Base-by-base conservation (phyloP, 1,140 invertebrate genomes). In the Chironomus striatipennis region DNA sequence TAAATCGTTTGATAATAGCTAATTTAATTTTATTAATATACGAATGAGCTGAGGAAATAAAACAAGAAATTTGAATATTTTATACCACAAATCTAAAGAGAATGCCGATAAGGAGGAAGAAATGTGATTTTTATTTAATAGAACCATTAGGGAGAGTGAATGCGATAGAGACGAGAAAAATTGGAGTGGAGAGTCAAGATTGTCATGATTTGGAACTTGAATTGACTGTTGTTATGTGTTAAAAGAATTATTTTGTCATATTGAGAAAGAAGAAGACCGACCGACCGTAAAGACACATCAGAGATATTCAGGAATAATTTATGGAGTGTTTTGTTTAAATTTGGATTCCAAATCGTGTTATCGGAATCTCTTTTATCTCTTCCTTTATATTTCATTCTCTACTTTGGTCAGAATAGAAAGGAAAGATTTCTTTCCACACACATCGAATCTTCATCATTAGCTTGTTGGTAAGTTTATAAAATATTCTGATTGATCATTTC, bases 401-500 rank as follows among this genome's bases (percentile, higher is more conserved):
- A 5, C 5, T 15, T 57, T 57, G 12, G 47, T 57, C 47, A 5
- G 47, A 57, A 12, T n/a, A 34, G 24, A 57, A 47, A 47, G 43
- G 15, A 47, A 57, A 57, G 47, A 57, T 47, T 47, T 9, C 43
- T 57, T n/a, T 57, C 47, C 12, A n/a, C 47, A n/a, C 12, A 57
- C 12, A 57, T n/a, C 47, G n/a, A 57, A 57, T 57, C n/a, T 57
- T 57, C 47, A n/a, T 57, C 24, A 34, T 34, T 34, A 34, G 24
- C 24, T 34, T 34, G 24, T 18, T 70, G 17, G 17, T 70, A 21
- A 18, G 65, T 70, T 70, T 70, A 70, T 70, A 70, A 70, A 70
- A 70, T 57, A 70, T 70, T 70, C 65, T 70, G 65, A 70, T 70
- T 70, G 65, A 70, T 70, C 65, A 70, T 70, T 70, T 70, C 65